Evolutionary conservation across 1,140 invertebrate genomes (phyloP), one percentile per base, ranked within the genome.

Genomic region (Lepidurus packardi): DNA sequence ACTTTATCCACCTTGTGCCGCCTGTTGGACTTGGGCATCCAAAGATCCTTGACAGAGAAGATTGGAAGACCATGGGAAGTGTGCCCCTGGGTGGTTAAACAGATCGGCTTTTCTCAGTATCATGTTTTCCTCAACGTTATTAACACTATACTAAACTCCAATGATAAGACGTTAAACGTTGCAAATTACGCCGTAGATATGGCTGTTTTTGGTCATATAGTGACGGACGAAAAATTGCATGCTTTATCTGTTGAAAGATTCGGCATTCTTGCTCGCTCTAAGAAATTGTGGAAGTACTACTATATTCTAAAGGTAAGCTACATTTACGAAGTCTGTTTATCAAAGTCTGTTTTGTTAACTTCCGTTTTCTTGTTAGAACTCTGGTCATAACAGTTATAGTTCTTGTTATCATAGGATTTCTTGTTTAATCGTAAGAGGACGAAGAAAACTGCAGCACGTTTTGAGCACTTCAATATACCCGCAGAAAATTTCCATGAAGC

Each of bases 191-290:
- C 89, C 80, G 75, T 86, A n/a, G 89, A 91, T 80, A 83, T 91
- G 80, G 86, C 89, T 0, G 81, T 91, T 11, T 90, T 87, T 81
- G 90, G 90, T 0, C 88, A 89, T 80, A 81, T 84, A 24, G 84
- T 90, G 4, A 84, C 87, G 1, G 87, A 88, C 75, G 86, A 88
- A 13, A 83, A 87, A 65, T 85, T 89, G 0, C 82, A 88, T 21
- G 81, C 81, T 21, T 83, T 85, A 0, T 87, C 86, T 0, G 65
- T 86, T 9, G 83, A 86, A 24, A 83, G 88, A 13, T 84, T 83
- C 74, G 86, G 86, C 9, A 8, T 78, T 9, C 21, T 73, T 3
- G 73, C 16, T 9, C 24, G 0, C 24, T 11, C 21, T 10, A 25
- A 7, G 24, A 53, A 24, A 34, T 80, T 0, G 73, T 34, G 41